These are phyloP conservation scores for Orthonyx spaldingii DNA, from an alignment of 2,113 vertebrate genomes.

Conservation along the genomic window DNA sequence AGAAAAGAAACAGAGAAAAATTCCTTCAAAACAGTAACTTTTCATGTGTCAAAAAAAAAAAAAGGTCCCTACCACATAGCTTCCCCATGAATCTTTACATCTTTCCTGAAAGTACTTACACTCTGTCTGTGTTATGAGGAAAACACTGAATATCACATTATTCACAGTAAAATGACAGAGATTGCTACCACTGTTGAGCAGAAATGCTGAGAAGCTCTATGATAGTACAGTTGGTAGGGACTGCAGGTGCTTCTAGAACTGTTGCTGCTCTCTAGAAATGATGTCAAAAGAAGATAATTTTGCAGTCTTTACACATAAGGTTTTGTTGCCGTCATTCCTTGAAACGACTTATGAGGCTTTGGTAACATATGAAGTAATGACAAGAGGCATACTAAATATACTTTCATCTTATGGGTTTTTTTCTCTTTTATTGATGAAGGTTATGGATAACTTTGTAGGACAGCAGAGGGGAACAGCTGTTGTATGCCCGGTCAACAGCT, in stretches of 20 bases:
- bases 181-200: background rate
- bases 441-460: background rate
- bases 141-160: background rate
- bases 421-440: background rate
- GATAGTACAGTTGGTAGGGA: rapidly evolving
- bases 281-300: background rate
- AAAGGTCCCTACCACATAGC: background rate
- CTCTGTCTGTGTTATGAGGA: background rate
- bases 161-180: background rate
- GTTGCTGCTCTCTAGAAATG: background rate
- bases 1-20: background rate
- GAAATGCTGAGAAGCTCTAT: background rate
- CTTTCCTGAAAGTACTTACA: background rate
- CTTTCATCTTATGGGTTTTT: background rate
- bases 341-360: background rate
- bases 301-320: background rate
- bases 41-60: background rate
- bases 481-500: background rate
- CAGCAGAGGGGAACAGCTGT: background rate
- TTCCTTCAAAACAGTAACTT: background rate
- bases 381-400: background rate
- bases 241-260: background rate
- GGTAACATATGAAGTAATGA: background rate
- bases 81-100: background rate
- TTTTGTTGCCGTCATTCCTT: background rate